phyloP scores from a whole-genome alignment of 2,888 invertebrate species.

The Eudemis profundana region DNA sequence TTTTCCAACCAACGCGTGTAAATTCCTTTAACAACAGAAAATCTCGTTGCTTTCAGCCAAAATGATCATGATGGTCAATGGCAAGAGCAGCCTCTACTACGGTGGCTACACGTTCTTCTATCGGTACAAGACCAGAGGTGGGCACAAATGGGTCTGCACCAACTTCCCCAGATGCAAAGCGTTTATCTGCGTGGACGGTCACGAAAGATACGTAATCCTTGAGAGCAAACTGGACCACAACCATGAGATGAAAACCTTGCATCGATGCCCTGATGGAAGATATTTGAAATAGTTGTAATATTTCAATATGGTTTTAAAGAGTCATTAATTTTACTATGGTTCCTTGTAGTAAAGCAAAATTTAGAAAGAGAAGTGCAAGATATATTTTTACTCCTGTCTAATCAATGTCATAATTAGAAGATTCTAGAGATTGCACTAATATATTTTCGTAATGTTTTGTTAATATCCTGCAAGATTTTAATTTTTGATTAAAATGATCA shows the following conservation, averaged over 20 bases:
- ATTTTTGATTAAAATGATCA: not conserved
- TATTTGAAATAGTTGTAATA: slow-evolving; percentile 18
- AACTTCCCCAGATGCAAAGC: slow-evolving; percentile 39
- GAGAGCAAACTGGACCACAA: slow-evolving; percentile 26
- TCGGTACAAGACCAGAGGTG: slow-evolving; percentile 23
- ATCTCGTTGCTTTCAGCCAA: slow-evolving; percentile 21
- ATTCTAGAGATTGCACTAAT: not conserved
- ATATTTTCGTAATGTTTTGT: not conserved
- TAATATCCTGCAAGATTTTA: not conserved
- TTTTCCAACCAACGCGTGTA: not conserved
- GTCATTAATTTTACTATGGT: too few species aligned
- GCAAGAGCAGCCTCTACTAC: slow-evolving; percentile 29
- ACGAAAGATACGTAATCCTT: not conserved
- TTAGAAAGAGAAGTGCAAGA: too few species aligned
- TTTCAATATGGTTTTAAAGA: not conserved
- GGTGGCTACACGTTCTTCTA: slow-evolving; percentile 39
- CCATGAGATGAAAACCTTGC: slow-evolving; percentile 18
- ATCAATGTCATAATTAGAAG: not conserved
- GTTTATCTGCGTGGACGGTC: slow-evolving; percentile 24
- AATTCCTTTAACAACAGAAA: not conserved
- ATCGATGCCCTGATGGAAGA: slow-evolving; percentile 30
- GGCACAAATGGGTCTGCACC: slow-evolving; percentile 39
- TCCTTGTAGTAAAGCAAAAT: too few species aligned
- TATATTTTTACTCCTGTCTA: too few species aligned
- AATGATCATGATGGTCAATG: slow-evolving; percentile 33